These are phyloP conservation scores for Anadara kagoshimensis DNA, from an alignment of 1,140 invertebrate genomes.

Conservation along the genomic window DNA sequence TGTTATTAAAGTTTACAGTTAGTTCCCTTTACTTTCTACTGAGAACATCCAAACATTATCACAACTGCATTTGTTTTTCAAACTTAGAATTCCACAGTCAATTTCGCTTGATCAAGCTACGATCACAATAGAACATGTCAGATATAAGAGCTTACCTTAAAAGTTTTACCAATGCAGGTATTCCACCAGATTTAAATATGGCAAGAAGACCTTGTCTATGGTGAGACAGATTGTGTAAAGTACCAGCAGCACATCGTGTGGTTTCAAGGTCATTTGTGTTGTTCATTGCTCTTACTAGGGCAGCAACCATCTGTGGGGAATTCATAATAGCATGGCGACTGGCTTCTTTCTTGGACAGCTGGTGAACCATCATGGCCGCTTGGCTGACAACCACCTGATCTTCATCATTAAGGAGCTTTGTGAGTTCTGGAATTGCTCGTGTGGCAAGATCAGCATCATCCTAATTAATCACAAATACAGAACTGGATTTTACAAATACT, in stretches of 20 bases:
- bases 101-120: too few species aligned
- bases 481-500: neutral
- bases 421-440: constrained; percentile 97
- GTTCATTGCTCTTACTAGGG: constrained; percentile 92
- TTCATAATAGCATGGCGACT: constrained; percentile 99
- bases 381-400: constrained; percentile 93
- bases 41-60: too few species aligned
- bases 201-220: constrained; percentile 96
- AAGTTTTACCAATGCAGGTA: constrained; percentile 96
- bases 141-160: constrained; percentile 76
- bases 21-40: too few species aligned
- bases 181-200: constrained; percentile 99
- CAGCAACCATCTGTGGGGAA: constrained; percentile 95
- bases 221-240: constrained; percentile 97
- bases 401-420: constrained; percentile 98
- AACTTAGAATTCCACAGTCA: too few species aligned
- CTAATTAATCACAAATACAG: constrained; percentile 40
- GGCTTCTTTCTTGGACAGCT: constrained; percentile 98
- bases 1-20: too few species aligned
- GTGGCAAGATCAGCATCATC: constrained; percentile 98
- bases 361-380: constrained; percentile 99
- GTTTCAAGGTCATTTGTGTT: constrained; percentile 97
- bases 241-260: constrained; percentile 91
- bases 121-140: too few species aligned
- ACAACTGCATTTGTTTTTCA: too few species aligned